Percentiles rank a stretch among this genome's conserved stretches.
These are phyloP conservation scores for Caenorhabditis sulstoni DNA, from an alignment of 2,888 invertebrate species.

Conservation along the genomic window DNA sequence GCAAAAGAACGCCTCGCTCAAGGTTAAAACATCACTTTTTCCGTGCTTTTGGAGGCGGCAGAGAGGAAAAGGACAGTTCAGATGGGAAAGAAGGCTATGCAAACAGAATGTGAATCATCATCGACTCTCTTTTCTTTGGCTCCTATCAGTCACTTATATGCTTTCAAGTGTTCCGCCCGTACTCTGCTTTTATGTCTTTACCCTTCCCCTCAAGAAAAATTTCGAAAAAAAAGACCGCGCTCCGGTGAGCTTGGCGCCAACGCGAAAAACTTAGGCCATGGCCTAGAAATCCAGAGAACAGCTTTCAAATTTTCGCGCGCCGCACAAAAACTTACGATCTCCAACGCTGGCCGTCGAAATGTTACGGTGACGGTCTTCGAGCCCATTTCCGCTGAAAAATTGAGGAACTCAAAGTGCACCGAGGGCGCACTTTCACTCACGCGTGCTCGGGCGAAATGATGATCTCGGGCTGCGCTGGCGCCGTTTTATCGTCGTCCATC, in stretches of 20 bases:
- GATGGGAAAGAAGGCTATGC: slow-evolving; percentile 27
- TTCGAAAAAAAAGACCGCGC: too few species aligned
- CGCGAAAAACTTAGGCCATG: too few species aligned
- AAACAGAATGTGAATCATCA: slow-evolving; percentile 34
- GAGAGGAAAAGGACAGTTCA: slow-evolving; percentile 8
- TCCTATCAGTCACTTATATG: slow-evolving; percentile 24
- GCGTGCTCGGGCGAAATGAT: slow-evolving; percentile 62
- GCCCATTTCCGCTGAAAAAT: slow-evolving; percentile 61
- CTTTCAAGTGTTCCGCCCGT: slow-evolving; percentile 29
- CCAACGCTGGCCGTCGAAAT: slow-evolving; percentile 71
- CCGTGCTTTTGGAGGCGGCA: neutral
- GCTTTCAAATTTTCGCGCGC: too few species aligned
- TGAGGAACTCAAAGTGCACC: too few species aligned
- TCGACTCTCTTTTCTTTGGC: neutral
- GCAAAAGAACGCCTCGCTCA: too few species aligned
- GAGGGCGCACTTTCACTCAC: slow-evolving; percentile 24
- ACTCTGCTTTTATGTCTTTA: slow-evolving; percentile 12
- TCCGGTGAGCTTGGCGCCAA: too few species aligned
- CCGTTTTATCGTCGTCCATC: slow-evolving; percentile 67
- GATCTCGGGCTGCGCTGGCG: slow-evolving; percentile 58
- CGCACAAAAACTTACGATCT: slow-evolving; percentile 67
- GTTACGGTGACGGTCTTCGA: slow-evolving; percentile 67
- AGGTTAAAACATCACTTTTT: neutral
- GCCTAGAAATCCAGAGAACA: too few species aligned
- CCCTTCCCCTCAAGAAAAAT: too few species aligned